phyloP scores from a whole-genome alignment of 1,140 invertebrate genomes.

The Leptinotarsa defecta region DNA sequence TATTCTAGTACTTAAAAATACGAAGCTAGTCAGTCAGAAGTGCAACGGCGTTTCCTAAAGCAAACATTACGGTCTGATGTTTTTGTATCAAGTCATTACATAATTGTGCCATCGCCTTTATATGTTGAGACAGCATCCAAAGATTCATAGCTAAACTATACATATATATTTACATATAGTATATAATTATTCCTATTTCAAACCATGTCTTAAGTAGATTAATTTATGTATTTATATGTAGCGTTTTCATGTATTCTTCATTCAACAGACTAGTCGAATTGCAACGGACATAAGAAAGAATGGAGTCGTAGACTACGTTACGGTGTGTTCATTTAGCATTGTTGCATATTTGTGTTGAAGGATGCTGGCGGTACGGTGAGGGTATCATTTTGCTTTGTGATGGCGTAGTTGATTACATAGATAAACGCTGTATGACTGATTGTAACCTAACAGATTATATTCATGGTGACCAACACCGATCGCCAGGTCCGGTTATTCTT shows the following conservation, averaged over 20 bases:
- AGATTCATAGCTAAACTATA: slow-evolving; percentile 42
- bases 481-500: slow-evolving; percentile 30
- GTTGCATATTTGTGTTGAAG: slow-evolving; percentile 47
- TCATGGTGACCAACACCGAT: slow-evolving; percentile 33
- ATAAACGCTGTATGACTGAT: slow-evolving; percentile 36
- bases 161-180: slow-evolving; percentile 44
- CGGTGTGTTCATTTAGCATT: slow-evolving; percentile 40
- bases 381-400: slow-evolving; percentile 43
- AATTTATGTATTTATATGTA: slow-evolving; percentile 54
- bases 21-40: slow-evolving; percentile 58
- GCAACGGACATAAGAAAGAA: slow-evolving; percentile 39
- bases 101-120: slow-evolving; percentile 52
- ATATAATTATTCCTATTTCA: slow-evolving; percentile 45
- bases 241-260: slow-evolving; percentile 51
- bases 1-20: slow-evolving; percentile 54
- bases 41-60: slow-evolving; percentile 55
- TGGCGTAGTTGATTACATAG: slow-evolving; percentile 42
- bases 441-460: slow-evolving; percentile 36
- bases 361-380: slow-evolving; percentile 36
- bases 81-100: slow-evolving; percentile 41
- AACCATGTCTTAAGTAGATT: slow-evolving; percentile 45
- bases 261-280: slow-evolving; percentile 50
- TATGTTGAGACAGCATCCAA: slow-evolving; percentile 45
- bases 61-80: slow-evolving; percentile 49
- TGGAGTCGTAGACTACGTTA: background rate